Base-by-base conservation (phyloP, 2,888 invertebrate genomes). In the Leptinotarsa juncta region DNA sequence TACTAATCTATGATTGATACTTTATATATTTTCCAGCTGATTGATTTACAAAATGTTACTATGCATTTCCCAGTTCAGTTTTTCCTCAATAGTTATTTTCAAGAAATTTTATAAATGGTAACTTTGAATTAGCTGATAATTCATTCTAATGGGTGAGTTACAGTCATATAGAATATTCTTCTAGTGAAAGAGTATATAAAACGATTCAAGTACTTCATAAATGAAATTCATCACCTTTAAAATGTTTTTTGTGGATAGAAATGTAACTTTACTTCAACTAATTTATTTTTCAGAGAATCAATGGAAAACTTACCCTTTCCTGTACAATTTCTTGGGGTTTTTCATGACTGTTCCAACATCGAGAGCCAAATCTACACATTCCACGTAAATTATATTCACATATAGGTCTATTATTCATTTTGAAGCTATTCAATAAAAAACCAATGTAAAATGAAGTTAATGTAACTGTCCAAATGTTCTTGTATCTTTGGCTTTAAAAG, bases 281-380 rank as follows among this genome's bases (percentile, higher is more conserved):
- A 51, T 51, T 51, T 5, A 51, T 51, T 51, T n/a, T 51, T 51
- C 51, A 51, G n/a, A 51, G 7, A 68, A 73, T 74, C 71, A 67
- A 70, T 26, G 57, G 67, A n/a, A 67, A 73, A 48, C 20, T 60
- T 18, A 69, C 65, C 15, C 66, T 57, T 51, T 73, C 73, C 18
- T 75, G 53, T 12, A 62, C 60, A 16, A 62, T 23, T 23, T 71
- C 57, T 48, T 77, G 72, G 4, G 78, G 76, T 20, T 57, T 67
- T 32, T 74, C 72, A 66, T 82, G 81, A 15, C 76, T 26, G 69
- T 81, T 78, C 75, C 82, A 78, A 67, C 82, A 82, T 49, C 77
- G 71, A 65, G 62, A 75, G 14, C 82, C 82, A 75, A 82, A 82
- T 66, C 80, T 78, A 55, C 82, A 82, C 70, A 78, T 80, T 18